Conservation (phyloP, 2,797 vertebrate species). For the Coccyzus lansbergi region DNA sequence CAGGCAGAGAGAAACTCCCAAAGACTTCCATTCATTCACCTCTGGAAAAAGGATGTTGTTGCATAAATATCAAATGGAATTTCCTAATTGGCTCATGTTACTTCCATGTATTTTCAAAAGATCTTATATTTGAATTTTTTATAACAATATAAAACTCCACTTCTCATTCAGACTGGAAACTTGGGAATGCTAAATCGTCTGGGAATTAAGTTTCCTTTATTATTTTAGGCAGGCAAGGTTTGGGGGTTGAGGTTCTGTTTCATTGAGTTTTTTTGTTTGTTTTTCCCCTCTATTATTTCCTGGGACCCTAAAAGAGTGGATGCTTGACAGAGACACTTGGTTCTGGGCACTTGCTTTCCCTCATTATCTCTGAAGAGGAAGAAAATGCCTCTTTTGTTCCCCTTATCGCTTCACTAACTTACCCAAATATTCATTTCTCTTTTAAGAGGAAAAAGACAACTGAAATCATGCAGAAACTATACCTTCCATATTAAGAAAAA, state of each 20-base stretch:
- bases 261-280: constrained; percentile 25
- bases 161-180: background rate
- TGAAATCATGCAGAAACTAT: constrained; percentile 56
- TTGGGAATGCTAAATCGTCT: background rate
- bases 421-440: constrained; percentile 69
- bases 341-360: constrained; percentile 59
- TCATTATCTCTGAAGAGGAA: constrained; percentile 52
- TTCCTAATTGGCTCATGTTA: background rate
- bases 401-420: constrained; percentile 63
- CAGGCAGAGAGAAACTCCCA: background rate
- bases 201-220: background rate
- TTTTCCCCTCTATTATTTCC: constrained; percentile 43
- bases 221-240: background rate
- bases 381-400: constrained; percentile 55
- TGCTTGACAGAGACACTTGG: constrained; percentile 43
- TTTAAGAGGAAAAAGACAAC: constrained; percentile 64
- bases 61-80: background rate
- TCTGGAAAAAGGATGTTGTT: background rate
- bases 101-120: background rate
- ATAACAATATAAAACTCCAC: background rate
- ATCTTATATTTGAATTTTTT: background rate
- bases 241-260: background rate
- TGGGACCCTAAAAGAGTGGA: constrained; percentile 23
- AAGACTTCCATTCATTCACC: background rate
- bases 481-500: constrained; percentile 62